Evolutionary conservation across 2,797 vertebrate species (phyloP).

Genomic region (Acropternis orthonyx): DNA sequence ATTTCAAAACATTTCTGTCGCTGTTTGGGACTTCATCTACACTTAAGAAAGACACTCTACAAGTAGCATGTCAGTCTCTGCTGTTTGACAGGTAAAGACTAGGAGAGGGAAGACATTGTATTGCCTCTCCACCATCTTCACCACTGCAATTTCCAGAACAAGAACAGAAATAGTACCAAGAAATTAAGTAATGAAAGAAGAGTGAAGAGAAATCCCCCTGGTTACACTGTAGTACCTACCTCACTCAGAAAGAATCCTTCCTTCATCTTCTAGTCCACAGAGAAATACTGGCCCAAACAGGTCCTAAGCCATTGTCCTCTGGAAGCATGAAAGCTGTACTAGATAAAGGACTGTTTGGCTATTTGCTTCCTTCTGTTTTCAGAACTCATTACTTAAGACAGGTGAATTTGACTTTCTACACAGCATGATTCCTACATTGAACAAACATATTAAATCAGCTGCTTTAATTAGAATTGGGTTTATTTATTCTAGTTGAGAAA

Average conservation of each 20-base stretch:
- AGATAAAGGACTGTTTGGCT: neutral
- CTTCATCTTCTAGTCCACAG: neutral
- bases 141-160: neutral
- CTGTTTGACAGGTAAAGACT: neutral
- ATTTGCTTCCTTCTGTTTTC: neutral
- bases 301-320: neutral
- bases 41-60: neutral
- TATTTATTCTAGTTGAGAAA: neutral
- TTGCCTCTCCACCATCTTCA: neutral
- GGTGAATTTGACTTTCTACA: neutral
- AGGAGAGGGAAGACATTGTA: neutral
- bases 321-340: neutral
- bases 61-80: neutral
- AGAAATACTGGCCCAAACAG: neutral
- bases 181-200: neutral
- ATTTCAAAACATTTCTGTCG: neutral
- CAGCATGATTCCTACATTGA: neutral
- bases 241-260: neutral
- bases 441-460: neutral
- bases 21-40: neutral
- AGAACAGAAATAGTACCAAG: neutral
- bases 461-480: neutral
- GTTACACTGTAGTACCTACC: neutral
- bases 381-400: neutral
- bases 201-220: neutral